phyloP scores from a whole-genome alignment of 1,140 invertebrate genomes.

The Portunus trituberculatus region DNA sequence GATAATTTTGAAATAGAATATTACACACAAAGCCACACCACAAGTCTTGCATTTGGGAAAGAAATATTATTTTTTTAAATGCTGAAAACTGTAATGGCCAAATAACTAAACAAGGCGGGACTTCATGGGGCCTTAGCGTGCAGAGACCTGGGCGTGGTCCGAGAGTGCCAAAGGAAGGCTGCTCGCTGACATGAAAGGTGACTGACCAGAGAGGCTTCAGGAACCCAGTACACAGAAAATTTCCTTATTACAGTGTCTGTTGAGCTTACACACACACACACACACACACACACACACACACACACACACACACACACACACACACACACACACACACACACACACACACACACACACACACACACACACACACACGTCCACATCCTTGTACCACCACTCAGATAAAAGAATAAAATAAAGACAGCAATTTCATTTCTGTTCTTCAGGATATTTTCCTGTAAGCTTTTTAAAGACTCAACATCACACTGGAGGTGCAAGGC shows the following conservation, averaged over 20 bases:
- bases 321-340: not conserved
- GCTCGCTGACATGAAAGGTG: not conserved
- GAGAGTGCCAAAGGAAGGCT: not conserved
- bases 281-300: no score
- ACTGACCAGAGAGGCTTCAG: not conserved
- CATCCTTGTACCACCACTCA: no score
- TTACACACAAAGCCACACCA: no score
- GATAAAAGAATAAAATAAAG: no score
- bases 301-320: not conserved
- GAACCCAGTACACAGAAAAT: not conserved
- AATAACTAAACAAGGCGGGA: not conserved
- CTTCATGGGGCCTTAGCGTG: not conserved
- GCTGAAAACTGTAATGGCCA: not conserved
- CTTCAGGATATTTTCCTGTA: not conserved
- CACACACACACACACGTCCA: no score
- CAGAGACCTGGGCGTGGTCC: not conserved
- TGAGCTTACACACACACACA: not conserved
- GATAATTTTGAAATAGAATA: no score
- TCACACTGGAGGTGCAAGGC: not conserved
- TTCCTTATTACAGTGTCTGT: not conserved
- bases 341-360: no score
- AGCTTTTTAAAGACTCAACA: not conserved
- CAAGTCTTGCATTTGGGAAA: not conserved
- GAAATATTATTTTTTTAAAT: not conserved
- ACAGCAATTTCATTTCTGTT: no score